phyloP scores from a whole-genome alignment of 2,797 vertebrate genomes.

The Cetoscarus ocellatus region DNA sequence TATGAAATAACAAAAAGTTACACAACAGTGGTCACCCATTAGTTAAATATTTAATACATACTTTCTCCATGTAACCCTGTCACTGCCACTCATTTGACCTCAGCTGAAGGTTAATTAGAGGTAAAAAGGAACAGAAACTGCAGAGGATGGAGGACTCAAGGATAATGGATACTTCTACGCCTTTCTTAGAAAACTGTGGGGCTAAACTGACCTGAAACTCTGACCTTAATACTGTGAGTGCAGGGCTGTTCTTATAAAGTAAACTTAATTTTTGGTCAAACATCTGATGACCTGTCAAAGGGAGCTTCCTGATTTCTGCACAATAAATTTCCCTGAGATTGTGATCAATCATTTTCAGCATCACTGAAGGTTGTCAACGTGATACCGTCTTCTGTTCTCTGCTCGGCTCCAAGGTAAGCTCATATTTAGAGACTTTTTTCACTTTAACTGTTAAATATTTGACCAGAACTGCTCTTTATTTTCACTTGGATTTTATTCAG shows the following conservation, averaged over 20 bases:
- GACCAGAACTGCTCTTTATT: too few species aligned
- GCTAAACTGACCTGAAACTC: neutral
- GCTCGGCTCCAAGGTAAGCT: neutral
- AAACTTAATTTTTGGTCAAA: neutral
- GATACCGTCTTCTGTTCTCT: neutral
- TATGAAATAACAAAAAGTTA: too few species aligned
- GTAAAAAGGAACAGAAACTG: conserved; percentile 41
- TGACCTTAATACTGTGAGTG: neutral
- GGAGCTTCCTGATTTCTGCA: conserved; percentile 6
- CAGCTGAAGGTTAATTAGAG: too few species aligned
- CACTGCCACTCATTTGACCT: too few species aligned
- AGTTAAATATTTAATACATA: neutral
- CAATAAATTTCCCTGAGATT: conserved; percentile 1
- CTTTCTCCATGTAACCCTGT: too few species aligned
- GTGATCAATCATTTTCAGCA: neutral
- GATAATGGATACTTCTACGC: too few species aligned
- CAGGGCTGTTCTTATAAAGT: neutral
- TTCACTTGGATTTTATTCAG: too few species aligned
- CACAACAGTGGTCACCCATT: too few species aligned
- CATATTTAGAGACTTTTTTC: too few species aligned
- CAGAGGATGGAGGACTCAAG: neutral
- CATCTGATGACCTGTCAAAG: conserved; percentile 11
- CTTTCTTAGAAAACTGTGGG: neutral
- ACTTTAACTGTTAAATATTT: too few species aligned
- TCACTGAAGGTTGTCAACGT: neutral